Conservation (phyloP, 2,797 vertebrate species). For the Aphelocoma californica region DNA sequence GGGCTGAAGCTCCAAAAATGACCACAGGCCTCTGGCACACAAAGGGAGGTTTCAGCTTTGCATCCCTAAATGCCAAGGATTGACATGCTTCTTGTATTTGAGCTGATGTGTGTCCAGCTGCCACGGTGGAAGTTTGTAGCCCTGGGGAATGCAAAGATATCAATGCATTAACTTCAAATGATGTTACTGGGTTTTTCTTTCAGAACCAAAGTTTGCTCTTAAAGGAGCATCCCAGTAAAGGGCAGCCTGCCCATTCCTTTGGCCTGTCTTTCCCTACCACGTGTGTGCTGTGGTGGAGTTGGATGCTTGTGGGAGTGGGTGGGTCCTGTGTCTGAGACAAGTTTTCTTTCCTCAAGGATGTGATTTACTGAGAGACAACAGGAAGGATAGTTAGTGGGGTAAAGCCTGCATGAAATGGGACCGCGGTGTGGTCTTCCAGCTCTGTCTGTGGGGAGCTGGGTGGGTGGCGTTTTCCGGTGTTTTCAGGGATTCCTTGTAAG, state of each 20-base stretch:
- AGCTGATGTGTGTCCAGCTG: not conserved
- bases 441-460: not conserved
- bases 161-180: not conserved
- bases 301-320: not conserved
- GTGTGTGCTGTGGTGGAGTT: not conserved
- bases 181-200: not conserved
- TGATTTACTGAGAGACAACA: not conserved
- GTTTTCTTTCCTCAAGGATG: not conserved
- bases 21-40: not conserved
- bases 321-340: not conserved
- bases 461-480: not conserved
- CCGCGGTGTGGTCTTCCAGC: not conserved
- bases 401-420: not conserved
- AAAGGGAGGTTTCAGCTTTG: not conserved
- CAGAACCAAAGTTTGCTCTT: not conserved
- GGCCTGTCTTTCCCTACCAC: not conserved
- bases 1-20: not conserved
- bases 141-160: not conserved
- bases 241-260: not conserved
- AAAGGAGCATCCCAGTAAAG: not conserved
- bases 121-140: not conserved
- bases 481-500: constrained; percentile 35
- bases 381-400: not conserved
- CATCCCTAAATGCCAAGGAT: not conserved
- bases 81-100: not conserved